These are phyloP conservation scores for Melinaea menophilus DNA, from an alignment of 2,888 invertebrate genomes.

Conservation along the genomic window DNA sequence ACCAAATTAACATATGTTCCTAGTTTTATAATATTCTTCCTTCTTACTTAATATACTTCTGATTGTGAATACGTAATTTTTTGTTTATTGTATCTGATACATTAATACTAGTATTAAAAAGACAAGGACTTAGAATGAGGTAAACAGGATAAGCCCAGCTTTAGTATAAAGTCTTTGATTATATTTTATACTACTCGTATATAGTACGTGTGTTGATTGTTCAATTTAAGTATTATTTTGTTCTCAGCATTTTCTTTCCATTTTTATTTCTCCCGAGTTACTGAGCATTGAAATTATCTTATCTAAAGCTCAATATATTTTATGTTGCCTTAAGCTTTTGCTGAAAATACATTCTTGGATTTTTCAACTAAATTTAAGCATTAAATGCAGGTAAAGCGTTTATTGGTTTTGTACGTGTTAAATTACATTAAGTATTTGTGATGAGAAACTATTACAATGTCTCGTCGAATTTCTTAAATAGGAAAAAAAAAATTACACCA, in stretches of 20 bases:
- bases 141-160: too few species aligned
- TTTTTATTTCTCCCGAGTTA: slow-evolving; percentile 5
- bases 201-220: slow-evolving; percentile 3
- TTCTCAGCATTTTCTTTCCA: slow-evolving; percentile 7
- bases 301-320: slow-evolving; percentile 6
- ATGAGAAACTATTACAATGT: too few species aligned
- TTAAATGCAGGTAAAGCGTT: slow-evolving; percentile 10
- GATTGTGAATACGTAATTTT: too few species aligned
- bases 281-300: slow-evolving; percentile 8
- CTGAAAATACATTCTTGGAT: slow-evolving; percentile 5
- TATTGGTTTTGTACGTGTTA: slow-evolving; percentile 8
- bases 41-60: too few species aligned
- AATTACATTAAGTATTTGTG: background rate
- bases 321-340: slow-evolving; percentile 4
- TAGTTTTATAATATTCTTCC: too few species aligned
- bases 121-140: too few species aligned
- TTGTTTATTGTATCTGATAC: too few species aligned
- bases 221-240: slow-evolving; percentile 6
- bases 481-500: too few species aligned
- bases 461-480: too few species aligned
- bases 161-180: background rate
- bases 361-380: background rate
- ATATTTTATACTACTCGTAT: slow-evolving; percentile 1
- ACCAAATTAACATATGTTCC: too few species aligned
- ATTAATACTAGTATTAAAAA: too few species aligned